A percentile compares a stretch with the other conserved stretches of the same genome.
These are phyloP conservation scores for Nasonia vitripennis DNA, from an alignment of 1,140 invertebrate genomes.

Conservation along the genomic window DNA sequence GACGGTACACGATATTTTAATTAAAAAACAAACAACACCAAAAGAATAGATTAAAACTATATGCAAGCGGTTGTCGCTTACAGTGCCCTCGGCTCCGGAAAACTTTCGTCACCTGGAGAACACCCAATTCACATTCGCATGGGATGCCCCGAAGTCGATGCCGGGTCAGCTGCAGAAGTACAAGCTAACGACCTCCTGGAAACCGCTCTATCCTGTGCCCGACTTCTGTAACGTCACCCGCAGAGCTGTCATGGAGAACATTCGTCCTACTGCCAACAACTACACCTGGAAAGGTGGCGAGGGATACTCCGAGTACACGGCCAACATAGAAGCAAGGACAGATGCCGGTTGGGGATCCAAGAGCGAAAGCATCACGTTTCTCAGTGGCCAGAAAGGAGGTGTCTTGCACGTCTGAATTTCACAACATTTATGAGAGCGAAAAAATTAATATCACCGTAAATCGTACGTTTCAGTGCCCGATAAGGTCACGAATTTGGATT, in stretches of 20 bases:
- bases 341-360: not conserved
- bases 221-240: slow-evolving; percentile 50
- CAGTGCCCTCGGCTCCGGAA: not conserved
- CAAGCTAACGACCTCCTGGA: slow-evolving; percentile 57
- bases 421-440: not conserved
- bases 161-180: slow-evolving; percentile 58
- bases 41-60: not conserved
- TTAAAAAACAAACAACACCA: not conserved
- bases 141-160: slow-evolving; percentile 60
- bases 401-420: not conserved
- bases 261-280: not conserved
- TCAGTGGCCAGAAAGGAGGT: not conserved
- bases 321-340: slow-evolving; percentile 57
- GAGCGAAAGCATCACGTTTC: not conserved
- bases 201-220: slow-evolving; percentile 52
- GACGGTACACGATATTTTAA: not conserved
- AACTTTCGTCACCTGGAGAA: not conserved
- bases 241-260: not conserved
- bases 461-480: not conserved
- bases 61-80: too few species aligned
- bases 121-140: slow-evolving; percentile 50
- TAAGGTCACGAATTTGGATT: slow-evolving; percentile 1
- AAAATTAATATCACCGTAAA: not conserved
- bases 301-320: slow-evolving; percentile 55
- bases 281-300: not conserved